Evolutionary conservation across 2,797 vertebrate genomes (phyloP), one percentile per base, ranked within the genome.

Genomic region (Odontamblyopus lacepedii): DNA sequence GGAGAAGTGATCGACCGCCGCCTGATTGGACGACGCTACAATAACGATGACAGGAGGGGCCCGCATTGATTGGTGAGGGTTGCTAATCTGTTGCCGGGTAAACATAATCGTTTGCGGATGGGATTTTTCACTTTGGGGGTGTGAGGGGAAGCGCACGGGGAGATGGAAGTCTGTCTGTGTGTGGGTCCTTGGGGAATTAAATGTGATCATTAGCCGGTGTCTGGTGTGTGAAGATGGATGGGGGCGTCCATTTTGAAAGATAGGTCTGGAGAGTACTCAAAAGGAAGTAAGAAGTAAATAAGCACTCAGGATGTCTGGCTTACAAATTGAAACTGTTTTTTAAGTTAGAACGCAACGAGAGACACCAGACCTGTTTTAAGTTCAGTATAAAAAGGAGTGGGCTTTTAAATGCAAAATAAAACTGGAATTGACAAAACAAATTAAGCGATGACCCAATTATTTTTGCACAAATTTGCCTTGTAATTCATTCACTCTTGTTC

Each of bases 41-140:
- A 88, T 88, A 85, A 87, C 87, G 77, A 88, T 74, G 84, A 76
- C 74, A 78, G 70, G 69, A 80, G 0, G 29, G 77, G 67, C 74
- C 12, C 51, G 70, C 81, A 87, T 83, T 83, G 88, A 92, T 85
- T 80, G 73, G 63, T 77, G 81, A 81, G 51, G 61, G 83, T 60
- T 59, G 76, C 77, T 87, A 86, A 87, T 88, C 78, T 81, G 66
- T 26, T 0, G 48, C 48, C 26, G 32, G 65, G 80, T 74, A 73
- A 85, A 87, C 75, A 79, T 74, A 50, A 85, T 78, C 70, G 76
- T 85, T 85, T 73, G 80, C 7, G 71, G 74, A 83, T 26, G 75
- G 19, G 71, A 70, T 15, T 66, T 59, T 75, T 81, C 64, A 48
- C 38, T 78, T 66, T 77, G 53, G 30, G 61, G 30, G 71, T 19